Percentiles rank a stretch among this genome's conserved stretches.
phyloP scores from a whole-genome alignment of 1,140 invertebrate species.

The Orius laevigatus region DNA sequence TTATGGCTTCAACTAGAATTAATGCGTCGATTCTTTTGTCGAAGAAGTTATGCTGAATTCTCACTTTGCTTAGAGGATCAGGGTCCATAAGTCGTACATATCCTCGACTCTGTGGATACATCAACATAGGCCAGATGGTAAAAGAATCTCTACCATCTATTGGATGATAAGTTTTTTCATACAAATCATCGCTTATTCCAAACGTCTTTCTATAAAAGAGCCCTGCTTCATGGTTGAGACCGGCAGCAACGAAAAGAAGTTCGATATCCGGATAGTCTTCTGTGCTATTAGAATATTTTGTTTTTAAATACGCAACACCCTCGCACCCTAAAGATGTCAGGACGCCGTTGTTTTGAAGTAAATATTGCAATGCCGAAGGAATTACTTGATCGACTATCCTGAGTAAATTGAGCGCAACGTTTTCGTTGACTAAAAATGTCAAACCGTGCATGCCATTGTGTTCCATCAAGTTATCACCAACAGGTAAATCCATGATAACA shows the following conservation, averaged over 20 bases:
- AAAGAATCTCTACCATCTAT: conserved; percentile 25
- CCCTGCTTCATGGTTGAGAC: conserved; percentile 22
- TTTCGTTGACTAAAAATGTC: conserved; percentile 41
- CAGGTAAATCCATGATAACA: conserved; percentile 45
- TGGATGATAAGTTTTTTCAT: conserved; percentile 25
- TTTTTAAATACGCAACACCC: conserved; percentile 50
- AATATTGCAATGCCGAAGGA: conserved; percentile 58
- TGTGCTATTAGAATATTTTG: conserved; percentile 23
- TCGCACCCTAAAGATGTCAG: conserved; percentile 48
- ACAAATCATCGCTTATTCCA: conserved; percentile 26
- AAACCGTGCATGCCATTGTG: conserved; percentile 51
- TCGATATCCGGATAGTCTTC: conserved; percentile 26
- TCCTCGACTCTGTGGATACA: conserved; percentile 59
- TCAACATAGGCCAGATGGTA: conserved; percentile 44
- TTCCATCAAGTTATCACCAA: conserved; percentile 67
- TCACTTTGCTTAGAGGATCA: conserved; percentile 55
- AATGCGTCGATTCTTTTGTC: conserved; percentile 43
- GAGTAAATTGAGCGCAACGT: conserved; percentile 36
- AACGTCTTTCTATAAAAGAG: conserved; percentile 24
- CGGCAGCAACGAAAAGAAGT: conserved; percentile 23
- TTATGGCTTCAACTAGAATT: conserved; percentile 52
- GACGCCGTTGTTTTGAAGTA: conserved; percentile 39
- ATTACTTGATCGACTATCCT: conserved; percentile 28
- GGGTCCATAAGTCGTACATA: conserved; percentile 41
- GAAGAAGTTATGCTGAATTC: conserved; percentile 64